phyloP scores from a whole-genome alignment of 23 tunicate genomes.

The Halocynthia aurantium region DNA sequence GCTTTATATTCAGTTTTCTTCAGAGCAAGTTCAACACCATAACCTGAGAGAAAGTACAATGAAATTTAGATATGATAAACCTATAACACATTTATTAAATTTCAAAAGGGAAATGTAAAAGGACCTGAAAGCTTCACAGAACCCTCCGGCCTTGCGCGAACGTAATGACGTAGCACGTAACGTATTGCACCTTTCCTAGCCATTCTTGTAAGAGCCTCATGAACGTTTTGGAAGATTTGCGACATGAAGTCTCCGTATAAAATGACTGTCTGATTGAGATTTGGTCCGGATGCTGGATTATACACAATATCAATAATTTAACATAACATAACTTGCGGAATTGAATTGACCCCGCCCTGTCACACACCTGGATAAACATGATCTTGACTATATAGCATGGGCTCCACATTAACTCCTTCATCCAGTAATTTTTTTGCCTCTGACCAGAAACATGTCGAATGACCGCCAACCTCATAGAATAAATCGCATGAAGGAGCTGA shows the following conservation, averaged over 20 bases:
- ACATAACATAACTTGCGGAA: no score
- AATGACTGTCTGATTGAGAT: constrained; percentile 31
- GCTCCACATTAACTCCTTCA: constrained; percentile 8
- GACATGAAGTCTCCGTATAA: constrained; percentile 62
- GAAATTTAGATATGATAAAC: not conserved
- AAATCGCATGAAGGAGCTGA: constrained; percentile 49
- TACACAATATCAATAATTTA: not conserved
- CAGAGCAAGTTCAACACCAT: constrained; percentile 94
- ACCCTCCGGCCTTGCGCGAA: constrained; percentile 35
- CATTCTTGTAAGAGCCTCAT: constrained; percentile 27
- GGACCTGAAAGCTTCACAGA: constrained; percentile 72
- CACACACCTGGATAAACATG: constrained; percentile 72
- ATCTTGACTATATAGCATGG: constrained; percentile 51
- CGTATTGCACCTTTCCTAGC: constrained; percentile 27
- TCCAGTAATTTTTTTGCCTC: constrained; percentile 30
- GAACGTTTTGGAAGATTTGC: constrained; percentile 36
- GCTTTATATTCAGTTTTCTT: constrained; percentile 99
- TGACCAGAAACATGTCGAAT: constrained; percentile 41
- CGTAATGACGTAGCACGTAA: constrained; percentile 75
- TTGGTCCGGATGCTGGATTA: constrained; percentile 13
- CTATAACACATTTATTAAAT: not conserved
- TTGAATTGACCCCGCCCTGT: no score
- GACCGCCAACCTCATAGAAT: constrained; percentile 72
- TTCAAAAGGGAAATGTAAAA: not conserved
- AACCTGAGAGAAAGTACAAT: constrained; percentile 48